Base-by-base conservation (phyloP, 2,888 invertebrate species). In the Ophioninae sp. region DNA sequence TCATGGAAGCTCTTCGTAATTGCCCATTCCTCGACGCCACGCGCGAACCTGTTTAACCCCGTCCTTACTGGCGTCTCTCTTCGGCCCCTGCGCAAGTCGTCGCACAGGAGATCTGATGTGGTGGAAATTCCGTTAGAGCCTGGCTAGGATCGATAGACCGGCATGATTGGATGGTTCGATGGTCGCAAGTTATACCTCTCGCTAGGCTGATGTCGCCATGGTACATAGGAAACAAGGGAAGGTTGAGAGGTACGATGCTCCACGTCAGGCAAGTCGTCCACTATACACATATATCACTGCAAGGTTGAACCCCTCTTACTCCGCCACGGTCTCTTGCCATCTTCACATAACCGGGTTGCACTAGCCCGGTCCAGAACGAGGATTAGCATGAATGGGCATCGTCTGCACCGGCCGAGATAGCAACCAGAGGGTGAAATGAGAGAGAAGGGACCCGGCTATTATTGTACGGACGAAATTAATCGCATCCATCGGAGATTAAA, bases 311-410 rank as follows among this genome's bases (percentile, higher is more conserved):
- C 65, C 51, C 2, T 64, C 65, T 67, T 68, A 5, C 59, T 61
- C 67, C 37, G 73, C 77, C 77, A 22, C 61, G 30, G 63, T 65
- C 79, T 65, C 58, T 73, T 59, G 72, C 59, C 65, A 64, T 59
- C 58, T 61, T 23, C 23, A 22, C 69, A 58, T 64, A 65, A 76
- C 39, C 64, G 61, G 59, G 79, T 67, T 80, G 84, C 65, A 78
- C 77, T 58, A 78, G 79, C 82, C 22, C 23, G 69, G 68, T 44
- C 68, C 67, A 61, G 58, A 56, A 74, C 87, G 86, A 89, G 89
- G 90, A 91, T 91, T 91, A 91, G 88, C 90, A 90, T 89, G 89
- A 91, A 91, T 89, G 87, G 89, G 88, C 89, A 88, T 89, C 89
- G 89, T 90, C 90, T 90, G 90, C 87, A 85, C 87, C 85, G 86